Evolutionary conservation across 1,140 invertebrate species (phyloP).

Genomic region (Anastrepha ludens): DNA sequence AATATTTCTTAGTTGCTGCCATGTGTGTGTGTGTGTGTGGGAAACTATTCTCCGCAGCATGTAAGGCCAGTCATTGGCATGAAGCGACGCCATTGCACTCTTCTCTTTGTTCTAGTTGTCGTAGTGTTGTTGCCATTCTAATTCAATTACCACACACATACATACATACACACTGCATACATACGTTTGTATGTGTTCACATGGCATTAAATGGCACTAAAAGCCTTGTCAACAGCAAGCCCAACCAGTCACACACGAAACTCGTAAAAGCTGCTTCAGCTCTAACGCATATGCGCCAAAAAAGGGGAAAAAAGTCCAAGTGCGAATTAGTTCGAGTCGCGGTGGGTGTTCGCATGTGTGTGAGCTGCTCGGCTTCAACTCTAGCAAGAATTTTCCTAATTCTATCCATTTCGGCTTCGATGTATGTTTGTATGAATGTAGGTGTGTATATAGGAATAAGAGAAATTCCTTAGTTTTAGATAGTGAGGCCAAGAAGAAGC

Average conservation of each 20-base stretch:
- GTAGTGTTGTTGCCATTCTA: conserved; percentile 66
- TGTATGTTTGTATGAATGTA: too few species aligned
- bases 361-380: neutral
- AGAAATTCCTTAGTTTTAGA: too few species aligned
- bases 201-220: conserved; percentile 63
- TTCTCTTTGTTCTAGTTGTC: conserved; percentile 27
- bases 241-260: neutral
- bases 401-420: too few species aligned
- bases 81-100: conserved; percentile 7
- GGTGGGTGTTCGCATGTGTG: neutral
- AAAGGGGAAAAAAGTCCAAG: neutral
- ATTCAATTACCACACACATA: conserved; percentile 70
- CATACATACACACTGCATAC: neutral
- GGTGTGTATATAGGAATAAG: too few species aligned
- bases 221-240: conserved; percentile 65
- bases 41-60: too few species aligned
- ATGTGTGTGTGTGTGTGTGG: neutral
- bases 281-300: neutral
- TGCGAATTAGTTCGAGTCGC: neutral
- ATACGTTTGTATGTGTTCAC: neutral
- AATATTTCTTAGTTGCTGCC: conserved; percentile 67
- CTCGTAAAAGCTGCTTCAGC: neutral
- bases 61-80: neutral
- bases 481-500: too few species aligned
- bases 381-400: too few species aligned